Conservation (phyloP, 2,888 invertebrate genomes). For the Maniola hyperantus region DNA sequence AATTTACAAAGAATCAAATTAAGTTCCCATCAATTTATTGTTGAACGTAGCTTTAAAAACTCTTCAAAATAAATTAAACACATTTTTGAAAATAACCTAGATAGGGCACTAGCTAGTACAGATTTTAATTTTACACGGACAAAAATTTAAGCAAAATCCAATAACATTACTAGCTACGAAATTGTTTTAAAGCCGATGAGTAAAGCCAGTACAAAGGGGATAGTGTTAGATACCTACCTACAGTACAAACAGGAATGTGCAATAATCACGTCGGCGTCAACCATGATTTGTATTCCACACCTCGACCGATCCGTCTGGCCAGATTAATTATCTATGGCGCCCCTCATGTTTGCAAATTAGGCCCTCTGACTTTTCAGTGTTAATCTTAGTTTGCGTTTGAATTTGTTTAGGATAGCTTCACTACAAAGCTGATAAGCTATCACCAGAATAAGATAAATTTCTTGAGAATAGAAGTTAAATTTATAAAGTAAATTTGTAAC, state of each 20-base stretch:
- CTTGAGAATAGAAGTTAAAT: not conserved
- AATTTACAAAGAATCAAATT: too few species aligned
- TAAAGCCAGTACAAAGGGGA: slow-evolving; percentile 11
- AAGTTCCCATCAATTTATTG: too few species aligned
- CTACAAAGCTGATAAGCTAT: slow-evolving; percentile 1
- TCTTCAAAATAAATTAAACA: not conserved
- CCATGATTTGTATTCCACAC: slow-evolving; percentile 73
- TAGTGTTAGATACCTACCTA: slow-evolving; percentile 17
- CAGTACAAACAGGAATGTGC: slow-evolving; percentile 33
- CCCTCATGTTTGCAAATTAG: slow-evolving; percentile 80
- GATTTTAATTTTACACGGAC: not conserved
- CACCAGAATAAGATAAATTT: not conserved
- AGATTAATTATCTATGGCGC: slow-evolving; percentile 77
- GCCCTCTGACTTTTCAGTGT: slow-evolving; percentile 64
- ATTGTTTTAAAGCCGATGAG: not conserved
- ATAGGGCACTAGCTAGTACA: not conserved
- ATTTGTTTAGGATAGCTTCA: slow-evolving; percentile 12
- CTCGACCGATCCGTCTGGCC: slow-evolving; percentile 71
- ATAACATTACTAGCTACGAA: not conserved
- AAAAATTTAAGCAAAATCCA: not conserved
- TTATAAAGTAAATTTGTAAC: too few species aligned
- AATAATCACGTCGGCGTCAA: slow-evolving; percentile 47
- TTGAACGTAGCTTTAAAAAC: too few species aligned
- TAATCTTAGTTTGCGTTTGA: slow-evolving; percentile 30
- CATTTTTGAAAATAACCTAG: not conserved